Evolutionary conservation across 92 coral and sea anemone species (phyloP), one percentile per base, ranked within the genome.

Genomic region (Diadumene lineata): DNA sequence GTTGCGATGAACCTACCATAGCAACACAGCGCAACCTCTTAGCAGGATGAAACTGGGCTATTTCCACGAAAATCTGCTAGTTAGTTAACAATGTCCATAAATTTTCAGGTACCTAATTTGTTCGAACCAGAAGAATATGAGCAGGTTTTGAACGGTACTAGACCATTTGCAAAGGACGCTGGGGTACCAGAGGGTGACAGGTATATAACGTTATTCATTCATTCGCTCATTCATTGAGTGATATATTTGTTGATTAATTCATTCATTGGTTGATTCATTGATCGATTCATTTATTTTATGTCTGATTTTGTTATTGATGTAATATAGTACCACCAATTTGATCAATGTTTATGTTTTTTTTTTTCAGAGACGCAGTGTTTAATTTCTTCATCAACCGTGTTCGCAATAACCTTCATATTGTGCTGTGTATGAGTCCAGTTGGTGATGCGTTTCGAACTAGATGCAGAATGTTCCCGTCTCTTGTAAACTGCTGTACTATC

Each of bases 361-460:
- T 0, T 66, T 65, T 22, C 68, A 91, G 98, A 75, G 98, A 94
- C 84, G 93, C 88, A 7, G 93, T 94, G 55, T 94, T 85, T 66
- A 85, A 89, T 58, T 81, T 92, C 64, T 94, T 94, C 72, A 94
- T 94, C 81, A 89, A 97, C 56, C 91, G 96, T 68, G 98, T 94
- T 3, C 92, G 98, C 29, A 94, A 90, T 51, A 94, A 94, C 89
- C 98, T 94, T 27, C 98, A 94, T 64, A 89, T 94, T 23, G 98
- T 94, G 25, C 85, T 94, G 50, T 94, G 98, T 50, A 94, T 94
- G 98, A 94, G 98, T 77, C 98, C 98, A 11, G 98, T 94, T 24
- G 98, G 98, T 0, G 98, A 94, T 64, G 98, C 98, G 0, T 94
- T 94, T 82, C 93, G 98, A 30, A 94, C 98, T 6, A 87, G 98